These are phyloP conservation scores for Graphium colonna DNA, from an alignment of 2,888 invertebrate species.

Conservation along the genomic window DNA sequence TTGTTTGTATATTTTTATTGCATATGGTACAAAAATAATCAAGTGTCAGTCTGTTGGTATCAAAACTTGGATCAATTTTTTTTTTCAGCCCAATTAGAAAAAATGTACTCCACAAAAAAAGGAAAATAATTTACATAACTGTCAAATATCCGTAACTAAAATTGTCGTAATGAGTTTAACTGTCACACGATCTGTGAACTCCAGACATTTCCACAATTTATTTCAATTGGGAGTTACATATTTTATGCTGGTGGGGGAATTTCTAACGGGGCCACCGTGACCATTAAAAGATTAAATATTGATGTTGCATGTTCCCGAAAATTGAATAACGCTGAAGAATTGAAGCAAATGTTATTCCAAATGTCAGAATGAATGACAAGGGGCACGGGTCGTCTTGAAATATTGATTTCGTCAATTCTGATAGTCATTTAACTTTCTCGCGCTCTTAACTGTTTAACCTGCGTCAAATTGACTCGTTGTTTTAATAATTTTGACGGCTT, in stretches of 20 bases:
- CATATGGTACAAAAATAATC: too few relatives aligned
- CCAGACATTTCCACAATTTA: slow-evolving; percentile 10
- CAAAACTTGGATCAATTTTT: too few relatives aligned
- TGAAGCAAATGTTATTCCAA: slow-evolving; percentile 37
- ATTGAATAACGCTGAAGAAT: slow-evolving; percentile 21
- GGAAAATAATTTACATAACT: too few relatives aligned
- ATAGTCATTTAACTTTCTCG: slow-evolving; percentile 28
- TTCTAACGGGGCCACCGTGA: slow-evolving; percentile 30
- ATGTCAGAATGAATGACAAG: slow-evolving; percentile 39
- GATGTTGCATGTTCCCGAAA: slow-evolving; percentile 25
- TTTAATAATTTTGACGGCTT: slow-evolving; percentile 1
- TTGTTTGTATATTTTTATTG: too few relatives aligned
- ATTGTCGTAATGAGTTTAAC: not conserved
- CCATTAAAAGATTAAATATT: slow-evolving; percentile 33
- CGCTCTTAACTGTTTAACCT: slow-evolving; percentile 13
- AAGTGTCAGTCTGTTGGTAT: too few relatives aligned
- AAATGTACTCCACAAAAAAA: too few relatives aligned
- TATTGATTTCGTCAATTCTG: slow-evolving; percentile 32
- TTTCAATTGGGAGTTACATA: slow-evolving; percentile 13
- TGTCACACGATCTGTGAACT: not conserved
- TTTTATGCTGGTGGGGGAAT: slow-evolving; percentile 19
- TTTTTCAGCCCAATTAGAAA: too few relatives aligned
- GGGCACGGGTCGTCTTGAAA: slow-evolving; percentile 34
- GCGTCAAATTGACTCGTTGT: not conserved
- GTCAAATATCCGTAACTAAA: too few relatives aligned